Percentiles rank a stretch among this genome's conserved stretches.
These are phyloP conservation scores for Cotesia chilonis DNA, from an alignment of 1,140 invertebrate species.

Conservation along the genomic window DNA sequence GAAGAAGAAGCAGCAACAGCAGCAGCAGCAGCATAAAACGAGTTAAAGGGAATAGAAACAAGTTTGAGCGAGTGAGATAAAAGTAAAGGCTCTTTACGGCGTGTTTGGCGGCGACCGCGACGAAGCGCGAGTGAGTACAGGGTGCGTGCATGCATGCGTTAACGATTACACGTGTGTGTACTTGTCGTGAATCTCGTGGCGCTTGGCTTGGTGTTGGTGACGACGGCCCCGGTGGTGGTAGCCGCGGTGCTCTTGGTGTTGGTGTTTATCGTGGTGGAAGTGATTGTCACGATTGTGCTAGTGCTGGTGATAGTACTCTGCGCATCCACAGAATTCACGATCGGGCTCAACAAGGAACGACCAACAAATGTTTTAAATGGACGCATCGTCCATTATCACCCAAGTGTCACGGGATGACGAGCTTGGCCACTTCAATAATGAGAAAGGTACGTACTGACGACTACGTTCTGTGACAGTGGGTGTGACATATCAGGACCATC, in stretches of 20 bases:
- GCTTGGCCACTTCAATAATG: slow-evolving; percentile 83
- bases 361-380: slow-evolving; percentile 87
- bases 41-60: background rate
- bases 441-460: slow-evolving; percentile 80
- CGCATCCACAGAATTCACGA: slow-evolving; percentile 57
- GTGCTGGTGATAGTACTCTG: slow-evolving; percentile 40
- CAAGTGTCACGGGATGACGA: slow-evolving; percentile 97
- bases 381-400: slow-evolving; percentile 98
- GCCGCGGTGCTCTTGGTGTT: background rate
- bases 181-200: slow-evolving; percentile 34
- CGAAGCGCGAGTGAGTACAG: slow-evolving; percentile 18
- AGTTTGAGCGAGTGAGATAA: background rate
- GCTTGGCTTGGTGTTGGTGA: slow-evolving; percentile 29
- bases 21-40: background rate
- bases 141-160: slow-evolving; percentile 44
- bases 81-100: slow-evolving; percentile 11
- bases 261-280: background rate
- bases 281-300: slow-evolving; percentile 17
- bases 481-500: slow-evolving; percentile 48
- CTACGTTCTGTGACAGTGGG: background rate
- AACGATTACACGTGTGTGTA: slow-evolving; percentile 44
- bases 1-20: too few species aligned
- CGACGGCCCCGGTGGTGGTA: slow-evolving; percentile 17
- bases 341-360: slow-evolving; percentile 54
- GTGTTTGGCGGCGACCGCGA: slow-evolving; percentile 37